Evolutionary conservation across 2,113 vertebrate species (phyloP).

Genomic region (Gopherus evgoodei): DNA sequence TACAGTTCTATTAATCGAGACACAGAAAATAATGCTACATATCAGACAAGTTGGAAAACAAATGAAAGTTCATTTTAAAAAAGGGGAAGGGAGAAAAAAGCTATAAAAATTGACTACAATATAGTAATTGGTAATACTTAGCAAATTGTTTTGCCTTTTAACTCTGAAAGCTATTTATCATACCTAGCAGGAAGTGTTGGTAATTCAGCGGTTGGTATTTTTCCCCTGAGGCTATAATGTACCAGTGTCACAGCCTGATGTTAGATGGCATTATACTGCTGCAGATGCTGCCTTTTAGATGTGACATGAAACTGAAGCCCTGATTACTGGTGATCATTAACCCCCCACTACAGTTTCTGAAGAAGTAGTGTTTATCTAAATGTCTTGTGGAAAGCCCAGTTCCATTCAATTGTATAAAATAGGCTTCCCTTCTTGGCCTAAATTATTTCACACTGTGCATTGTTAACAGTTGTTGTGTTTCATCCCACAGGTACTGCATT

Average conservation of each 20-base stretch:
- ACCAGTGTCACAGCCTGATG: neutral
- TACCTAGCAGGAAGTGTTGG: neutral
- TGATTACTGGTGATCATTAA: neutral
- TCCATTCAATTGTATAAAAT: neutral
- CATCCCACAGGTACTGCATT: neutral
- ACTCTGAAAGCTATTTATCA: neutral
- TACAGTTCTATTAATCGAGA: rapidly evolving
- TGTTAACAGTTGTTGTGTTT: neutral
- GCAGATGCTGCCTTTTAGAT: neutral
- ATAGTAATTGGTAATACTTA: neutral
- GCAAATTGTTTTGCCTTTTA: neutral
- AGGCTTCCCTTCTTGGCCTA: neutral
- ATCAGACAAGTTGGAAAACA: neutral
- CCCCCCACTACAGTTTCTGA: neutral
- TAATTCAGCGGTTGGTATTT: neutral
- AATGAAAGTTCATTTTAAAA: neutral
- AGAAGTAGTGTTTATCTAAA: neutral
- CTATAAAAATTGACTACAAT: neutral
- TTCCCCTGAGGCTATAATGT: neutral
- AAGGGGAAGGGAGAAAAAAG: rapidly evolving
- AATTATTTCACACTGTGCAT: neutral
- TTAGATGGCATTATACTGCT: neutral
- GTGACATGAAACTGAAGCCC: neutral
- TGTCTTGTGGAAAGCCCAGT: neutral
- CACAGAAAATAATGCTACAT: neutral